phyloP scores from a whole-genome alignment of 2,113 vertebrate genomes.

The Alethe castanea region DNA sequence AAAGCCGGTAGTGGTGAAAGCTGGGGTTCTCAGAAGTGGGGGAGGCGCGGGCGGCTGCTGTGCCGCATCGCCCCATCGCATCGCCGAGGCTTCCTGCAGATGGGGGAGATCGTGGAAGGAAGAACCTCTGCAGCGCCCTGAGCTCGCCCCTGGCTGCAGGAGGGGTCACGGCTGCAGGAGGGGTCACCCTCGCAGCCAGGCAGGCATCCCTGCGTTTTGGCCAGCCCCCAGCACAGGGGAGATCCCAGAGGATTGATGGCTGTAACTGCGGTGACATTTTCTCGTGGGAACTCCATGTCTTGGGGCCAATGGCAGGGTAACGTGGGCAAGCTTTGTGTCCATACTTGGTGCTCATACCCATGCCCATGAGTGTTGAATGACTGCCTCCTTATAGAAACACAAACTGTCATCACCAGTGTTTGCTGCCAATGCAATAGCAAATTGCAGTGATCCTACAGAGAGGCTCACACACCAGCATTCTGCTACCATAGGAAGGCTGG shows the following conservation, averaged over 20 bases:
- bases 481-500: accelerated
- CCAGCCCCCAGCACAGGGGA: accelerated
- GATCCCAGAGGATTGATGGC: background rate
- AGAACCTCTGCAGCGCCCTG: background rate
- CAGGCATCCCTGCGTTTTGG: background rate
- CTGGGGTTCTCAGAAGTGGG: conserved; percentile 80
- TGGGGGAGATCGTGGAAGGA: background rate
- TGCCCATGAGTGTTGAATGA: background rate
- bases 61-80: conserved; percentile 45
- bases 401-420: background rate
- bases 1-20: conserved; percentile 84
- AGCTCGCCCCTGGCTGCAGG: background rate
- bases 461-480: background rate
- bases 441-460: background rate
- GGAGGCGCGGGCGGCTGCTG: conserved; percentile 61
- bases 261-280: background rate
- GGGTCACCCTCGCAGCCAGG: background rate
- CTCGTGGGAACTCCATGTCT: background rate
- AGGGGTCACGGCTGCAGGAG: background rate
- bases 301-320: background rate
- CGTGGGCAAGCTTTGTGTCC: background rate
- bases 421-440: background rate
- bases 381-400: background rate
- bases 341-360: background rate
- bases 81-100: conserved; percentile 72